These are phyloP conservation scores for Cotesia congregata DNA, from an alignment of 2,888 invertebrate species.

Conservation along the genomic window DNA sequence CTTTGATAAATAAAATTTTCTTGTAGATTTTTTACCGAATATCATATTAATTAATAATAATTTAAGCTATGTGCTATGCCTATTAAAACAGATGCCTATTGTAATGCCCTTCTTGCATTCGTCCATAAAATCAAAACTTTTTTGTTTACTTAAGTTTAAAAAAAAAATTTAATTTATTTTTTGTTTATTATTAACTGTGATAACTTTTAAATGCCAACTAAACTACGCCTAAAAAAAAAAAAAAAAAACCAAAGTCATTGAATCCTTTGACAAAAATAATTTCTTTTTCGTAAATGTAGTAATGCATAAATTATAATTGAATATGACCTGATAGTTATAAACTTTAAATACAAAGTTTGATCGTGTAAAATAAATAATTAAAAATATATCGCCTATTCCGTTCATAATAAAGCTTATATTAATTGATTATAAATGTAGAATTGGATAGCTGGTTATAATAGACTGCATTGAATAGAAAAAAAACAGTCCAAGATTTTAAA, in stretches of 20 bases:
- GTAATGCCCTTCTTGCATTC: constrained; percentile 38
- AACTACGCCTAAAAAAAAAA: constrained; percentile 38
- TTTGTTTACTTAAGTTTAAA: neutral
- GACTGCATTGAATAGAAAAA: neutral
- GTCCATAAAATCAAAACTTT: constrained; percentile 13
- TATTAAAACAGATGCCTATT: constrained; percentile 36
- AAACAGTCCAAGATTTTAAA: neutral
- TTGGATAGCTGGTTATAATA: neutral
- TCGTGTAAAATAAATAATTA: neutral
- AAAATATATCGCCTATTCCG: neutral
- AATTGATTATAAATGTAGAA: neutral
- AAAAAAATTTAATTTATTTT: neutral
- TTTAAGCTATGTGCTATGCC: constrained; percentile 38
- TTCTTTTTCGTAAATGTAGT: neutral
- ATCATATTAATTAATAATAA: constrained; percentile 7
- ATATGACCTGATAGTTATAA: neutral
- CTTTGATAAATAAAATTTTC: constrained; percentile 51
- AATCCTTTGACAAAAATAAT: neutral
- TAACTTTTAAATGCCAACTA: constrained; percentile 57
- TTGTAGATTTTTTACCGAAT: constrained; percentile 55
- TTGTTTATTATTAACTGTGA: constrained; percentile 56
- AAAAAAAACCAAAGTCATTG: neutral
- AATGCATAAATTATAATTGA: neutral
- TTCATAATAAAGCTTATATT: neutral
- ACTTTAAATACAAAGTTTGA: constrained; percentile 44